These are phyloP conservation scores for Gnathonemus echidnorhynchus DNA, from an alignment of 2,113 vertebrate genomes.

Conservation along the genomic window DNA sequence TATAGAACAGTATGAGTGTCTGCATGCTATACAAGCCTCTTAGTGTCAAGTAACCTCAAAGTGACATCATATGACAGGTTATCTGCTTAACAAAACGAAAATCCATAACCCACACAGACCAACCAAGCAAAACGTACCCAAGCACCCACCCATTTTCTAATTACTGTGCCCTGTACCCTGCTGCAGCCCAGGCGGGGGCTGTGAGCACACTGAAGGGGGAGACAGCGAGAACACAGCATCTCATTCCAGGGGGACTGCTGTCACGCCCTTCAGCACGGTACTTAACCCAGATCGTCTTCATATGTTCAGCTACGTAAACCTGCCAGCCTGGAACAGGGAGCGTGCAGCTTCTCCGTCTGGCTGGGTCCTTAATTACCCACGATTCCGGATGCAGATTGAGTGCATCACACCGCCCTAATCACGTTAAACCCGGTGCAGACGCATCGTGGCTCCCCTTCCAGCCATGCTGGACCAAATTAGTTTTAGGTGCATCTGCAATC, in stretches of 20 bases:
- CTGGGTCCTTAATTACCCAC: not conserved
- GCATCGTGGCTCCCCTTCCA: not conserved
- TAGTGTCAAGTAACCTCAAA: not conserved
- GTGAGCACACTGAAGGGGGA: not conserved
- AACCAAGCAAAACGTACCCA: not conserved
- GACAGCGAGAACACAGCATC: not conserved
- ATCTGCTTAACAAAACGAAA: not conserved
- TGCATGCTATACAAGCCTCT: not conserved
- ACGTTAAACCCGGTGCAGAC: not conserved
- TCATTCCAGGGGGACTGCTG: not conserved
- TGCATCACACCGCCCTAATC: not conserved
- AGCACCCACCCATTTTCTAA: not conserved
- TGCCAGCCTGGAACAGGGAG: not conserved
- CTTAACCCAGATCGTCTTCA: not conserved
- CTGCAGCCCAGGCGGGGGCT: not conserved
- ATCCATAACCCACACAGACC: not conserved
- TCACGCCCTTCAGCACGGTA: not conserved
- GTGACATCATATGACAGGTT: not conserved
- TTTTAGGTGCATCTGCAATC: not conserved
- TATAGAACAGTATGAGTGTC: not conserved
- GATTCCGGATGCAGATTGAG: not conserved
- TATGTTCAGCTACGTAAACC: not conserved
- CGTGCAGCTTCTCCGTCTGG: not conserved
- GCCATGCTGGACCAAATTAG: not conserved
- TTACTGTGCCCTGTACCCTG: not conserved